Evolutionary conservation across 2,888 invertebrate genomes (phyloP).

Genomic region (Toxonevra muliebris): DNA sequence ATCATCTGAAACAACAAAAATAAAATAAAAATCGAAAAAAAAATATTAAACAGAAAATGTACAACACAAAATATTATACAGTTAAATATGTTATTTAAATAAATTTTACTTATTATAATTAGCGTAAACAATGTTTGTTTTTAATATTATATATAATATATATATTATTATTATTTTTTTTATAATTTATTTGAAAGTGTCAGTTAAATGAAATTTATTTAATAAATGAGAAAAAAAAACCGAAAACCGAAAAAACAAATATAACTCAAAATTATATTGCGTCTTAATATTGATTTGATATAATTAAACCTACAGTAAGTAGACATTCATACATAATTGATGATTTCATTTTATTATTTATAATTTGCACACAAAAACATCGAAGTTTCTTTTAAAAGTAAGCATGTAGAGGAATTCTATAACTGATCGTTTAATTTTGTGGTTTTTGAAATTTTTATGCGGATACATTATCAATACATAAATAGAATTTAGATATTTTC

Average conservation of each 20-base stretch:
- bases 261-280: constrained; percentile 10
- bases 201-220: constrained; percentile 44
- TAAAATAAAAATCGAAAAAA: background rate
- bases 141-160: background rate
- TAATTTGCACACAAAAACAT: too few species aligned
- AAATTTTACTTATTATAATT: constrained; percentile 32
- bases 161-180: constrained; percentile 40
- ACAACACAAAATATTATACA: constrained; percentile 5
- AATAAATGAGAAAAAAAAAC: constrained; percentile 17
- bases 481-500: too few species aligned
- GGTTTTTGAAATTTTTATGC: too few species aligned
- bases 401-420: too few species aligned
- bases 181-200: constrained; percentile 44
- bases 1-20: background rate
- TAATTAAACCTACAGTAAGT: background rate
- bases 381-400: too few species aligned
- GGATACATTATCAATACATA: too few species aligned
- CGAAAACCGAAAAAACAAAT: constrained; percentile 17
- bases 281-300: background rate
- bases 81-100: constrained; percentile 14
- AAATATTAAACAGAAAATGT: background rate
- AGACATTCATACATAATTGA: too few species aligned
- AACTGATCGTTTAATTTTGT: too few species aligned
- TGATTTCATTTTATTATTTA: too few species aligned
- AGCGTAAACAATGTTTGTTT: constrained; percentile 37